A percentile compares a stretch with the other conserved stretches of the same genome.
These are phyloP conservation scores for Xylocampa areola DNA, from an alignment of 2,888 invertebrate species.

Conservation along the genomic window DNA sequence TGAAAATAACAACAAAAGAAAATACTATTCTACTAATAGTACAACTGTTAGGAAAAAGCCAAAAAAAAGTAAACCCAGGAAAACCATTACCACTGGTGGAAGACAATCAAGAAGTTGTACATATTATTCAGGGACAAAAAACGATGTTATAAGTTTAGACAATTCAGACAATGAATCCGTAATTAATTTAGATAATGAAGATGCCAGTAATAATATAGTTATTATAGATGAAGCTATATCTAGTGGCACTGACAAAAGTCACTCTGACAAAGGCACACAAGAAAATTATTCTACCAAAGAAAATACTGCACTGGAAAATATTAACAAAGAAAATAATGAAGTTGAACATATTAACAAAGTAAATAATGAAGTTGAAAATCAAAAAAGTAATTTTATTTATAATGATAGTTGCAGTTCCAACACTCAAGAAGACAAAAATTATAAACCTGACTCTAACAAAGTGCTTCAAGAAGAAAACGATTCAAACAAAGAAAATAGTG, in stretches of 20 bases:
- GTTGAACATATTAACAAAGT: background rate
- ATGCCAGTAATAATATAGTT: conserved; percentile 19
- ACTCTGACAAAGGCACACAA: conserved; percentile 18
- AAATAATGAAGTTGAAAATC: conserved; percentile 7
- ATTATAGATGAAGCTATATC: conserved; percentile 21
- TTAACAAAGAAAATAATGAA: background rate
- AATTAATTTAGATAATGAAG: conserved; percentile 51
- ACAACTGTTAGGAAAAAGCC: background rate
- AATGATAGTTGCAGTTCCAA: too few relatives aligned
- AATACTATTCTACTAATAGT: background rate
- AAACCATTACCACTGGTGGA: background rate
- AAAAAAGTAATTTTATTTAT: too few relatives aligned
- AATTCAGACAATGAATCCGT: conserved; percentile 43
- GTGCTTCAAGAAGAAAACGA: background rate
- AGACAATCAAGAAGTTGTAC: background rate
- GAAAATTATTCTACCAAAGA: background rate
- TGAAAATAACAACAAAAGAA: background rate
- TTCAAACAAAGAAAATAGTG: conserved; percentile 14
- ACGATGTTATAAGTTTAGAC: conserved; percentile 59
- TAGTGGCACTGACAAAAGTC: background rate
- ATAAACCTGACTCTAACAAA: background rate
- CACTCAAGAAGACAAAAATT: too few relatives aligned
- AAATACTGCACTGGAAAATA: conserved; percentile 6
- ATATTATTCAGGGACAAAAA: conserved; percentile 38
- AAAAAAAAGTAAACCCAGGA: background rate